Base-by-base conservation (phyloP, 2,888 invertebrate genomes). In the Fragum whitleyi region DNA sequence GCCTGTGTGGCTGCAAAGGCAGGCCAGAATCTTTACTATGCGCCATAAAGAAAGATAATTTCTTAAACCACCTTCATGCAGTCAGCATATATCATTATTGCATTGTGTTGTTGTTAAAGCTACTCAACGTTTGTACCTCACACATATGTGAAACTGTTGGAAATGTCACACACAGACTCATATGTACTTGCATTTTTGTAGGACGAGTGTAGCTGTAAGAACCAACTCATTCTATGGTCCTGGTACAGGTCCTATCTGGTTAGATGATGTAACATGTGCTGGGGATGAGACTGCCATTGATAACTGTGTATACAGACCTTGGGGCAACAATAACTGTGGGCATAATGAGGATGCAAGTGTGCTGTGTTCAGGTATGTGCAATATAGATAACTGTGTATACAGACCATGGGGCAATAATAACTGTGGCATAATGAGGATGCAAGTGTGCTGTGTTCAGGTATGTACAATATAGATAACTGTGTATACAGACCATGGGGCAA, bases 281-380 rank as follows among this genome's bases (percentile, higher is more conserved):
- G 90, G 90, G 3, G 87, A 83, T 36, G 89, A 89, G 55, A 59
- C 65, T 0, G 59, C 65, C 0, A 57, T 83, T 51, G 86, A 83
- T 68, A 70, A 73, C 26, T 85, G 85, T 68, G 68, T 65, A 9
- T 77, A 70, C 26, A 16, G 74, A 32, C 53, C 36, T 2, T 85
- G 85, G 85, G 81, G 84, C 11, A 75, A 70, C n/a, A 78, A 42
- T 28, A 81, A 88, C 76, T 88, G 88, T 78, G 81, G 81, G 11
- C 87, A 88, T 68, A 59, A 73, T 23, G 87, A 85, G 23, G 87
- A 85, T 69, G 82, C 83, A 1, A 76, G 83, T 47, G 85, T 97
- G 0, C 74, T 81, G 7, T 89, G 89, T 57, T 74, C 70, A 36
- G 81, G 81, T 81, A 67, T 26, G 65, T 72, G 53, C 28, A 3